phyloP scores from a whole-genome alignment of 1,140 invertebrate species.

The Platorchestia sp. region DNA sequence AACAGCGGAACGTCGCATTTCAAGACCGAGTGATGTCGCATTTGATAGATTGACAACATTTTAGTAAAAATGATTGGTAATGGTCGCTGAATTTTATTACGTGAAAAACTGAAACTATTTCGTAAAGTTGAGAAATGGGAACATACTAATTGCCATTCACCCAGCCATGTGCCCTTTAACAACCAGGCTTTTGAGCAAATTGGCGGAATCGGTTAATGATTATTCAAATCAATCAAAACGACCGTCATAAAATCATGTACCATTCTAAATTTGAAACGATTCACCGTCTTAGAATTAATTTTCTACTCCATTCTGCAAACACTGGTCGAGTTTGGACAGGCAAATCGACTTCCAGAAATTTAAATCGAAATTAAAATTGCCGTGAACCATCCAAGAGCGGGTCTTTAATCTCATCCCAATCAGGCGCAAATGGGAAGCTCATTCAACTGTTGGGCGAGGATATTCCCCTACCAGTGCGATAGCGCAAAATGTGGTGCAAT shows the following conservation, averaged over 20 bases:
- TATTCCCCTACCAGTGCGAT: not conserved
- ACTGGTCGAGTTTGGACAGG: not conserved
- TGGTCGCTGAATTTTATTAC: too few species aligned
- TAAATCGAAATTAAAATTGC: conserved; percentile 1
- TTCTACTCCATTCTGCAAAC: not conserved
- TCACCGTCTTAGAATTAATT: not conserved
- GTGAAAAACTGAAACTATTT: too few species aligned
- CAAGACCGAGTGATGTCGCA: too few species aligned
- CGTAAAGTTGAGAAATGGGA: too few species aligned
- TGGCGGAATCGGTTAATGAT: not conserved
- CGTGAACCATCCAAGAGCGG: not conserved
- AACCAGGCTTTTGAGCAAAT: not conserved
- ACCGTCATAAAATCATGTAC: not conserved
- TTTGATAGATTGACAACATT: too few species aligned
- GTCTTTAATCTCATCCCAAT: not conserved
- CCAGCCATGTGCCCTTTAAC: too few species aligned
- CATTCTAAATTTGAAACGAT: not conserved
- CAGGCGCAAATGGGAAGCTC: not conserved
- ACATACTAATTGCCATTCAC: too few species aligned
- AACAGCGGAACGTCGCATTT: too few species aligned
- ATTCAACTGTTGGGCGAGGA: not conserved
- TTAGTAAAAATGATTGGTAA: too few species aligned
- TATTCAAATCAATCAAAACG: not conserved
- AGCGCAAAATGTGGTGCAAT: not conserved
- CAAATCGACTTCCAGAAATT: not conserved